Evolutionary conservation across 2,888 invertebrate genomes (phyloP), one percentile per base, ranked within the genome.

Genomic region (Thecophora atra): DNA sequence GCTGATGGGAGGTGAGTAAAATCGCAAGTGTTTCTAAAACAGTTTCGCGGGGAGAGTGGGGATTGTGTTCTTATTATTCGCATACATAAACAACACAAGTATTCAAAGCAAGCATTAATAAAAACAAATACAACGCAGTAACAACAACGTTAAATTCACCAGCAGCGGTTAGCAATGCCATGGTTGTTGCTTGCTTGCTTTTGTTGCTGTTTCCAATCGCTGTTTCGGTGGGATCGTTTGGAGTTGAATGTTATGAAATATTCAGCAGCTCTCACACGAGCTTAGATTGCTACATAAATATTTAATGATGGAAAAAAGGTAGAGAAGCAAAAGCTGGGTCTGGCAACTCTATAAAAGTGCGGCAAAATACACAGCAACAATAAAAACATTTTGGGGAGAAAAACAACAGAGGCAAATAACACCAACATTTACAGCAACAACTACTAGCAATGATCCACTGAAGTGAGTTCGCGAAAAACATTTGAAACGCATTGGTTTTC

Each of bases 251-350:
- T 47, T 52, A 81, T 78, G 76, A 85, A 86, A 85, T 83, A 86
- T 86, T 84, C 82, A 86, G 78, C 79, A 81, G 80, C 82, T 82
- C 85, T 86, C 84, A 85, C 86, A 85, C 86, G 85, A 84, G 86
- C 83, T 86, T 86, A 86, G 86, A 86, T 86, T 86, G 85, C 83
- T 81, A 84, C 84, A 85, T 86, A 83, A 86, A 86, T 86, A 83
- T 86, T 86, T 86, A 76, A 85, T 84, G 79, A 24, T 15, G 58
- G n/a, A 58, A 58, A 37, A 37, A 37, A 37, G 37, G 11, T 37
- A 11, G 37, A 37, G 11, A 54, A 54, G 4, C 54, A 11, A n/a
- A 54, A 54, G 54, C 54, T 24, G 54, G 21, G 15, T 24, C 15
- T 28, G 64, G 58, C 58, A 70, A 69, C 69, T 47, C 47, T 70